phyloP scores from a whole-genome alignment of 2,113 vertebrate genomes.

The Podiceps cristatus region DNA sequence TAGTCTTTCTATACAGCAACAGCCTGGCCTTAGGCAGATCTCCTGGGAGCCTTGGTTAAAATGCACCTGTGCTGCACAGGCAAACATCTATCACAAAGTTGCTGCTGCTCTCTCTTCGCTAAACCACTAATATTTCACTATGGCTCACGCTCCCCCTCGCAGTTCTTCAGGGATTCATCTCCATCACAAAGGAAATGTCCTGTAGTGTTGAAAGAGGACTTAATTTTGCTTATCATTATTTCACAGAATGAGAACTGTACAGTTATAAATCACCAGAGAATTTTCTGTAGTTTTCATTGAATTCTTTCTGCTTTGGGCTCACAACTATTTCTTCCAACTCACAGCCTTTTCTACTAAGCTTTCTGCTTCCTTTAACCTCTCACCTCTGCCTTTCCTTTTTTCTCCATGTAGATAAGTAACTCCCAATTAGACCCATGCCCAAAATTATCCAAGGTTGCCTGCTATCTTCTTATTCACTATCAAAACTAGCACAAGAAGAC shows the following conservation, averaged over 20 bases:
- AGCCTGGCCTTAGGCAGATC: constrained; percentile 23
- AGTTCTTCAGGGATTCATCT: constrained; percentile 5
- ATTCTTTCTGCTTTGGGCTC: constrained; percentile 1
- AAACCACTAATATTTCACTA: background rate
- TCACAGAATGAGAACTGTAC: background rate
- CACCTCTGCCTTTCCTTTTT: background rate
- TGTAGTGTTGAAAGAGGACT: constrained; percentile 50
- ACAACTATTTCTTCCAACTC: background rate
- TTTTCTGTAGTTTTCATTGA: constrained; percentile 22
- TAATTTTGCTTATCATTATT: constrained; percentile 60
- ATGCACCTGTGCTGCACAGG: constrained; percentile 28
- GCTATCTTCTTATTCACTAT: background rate
- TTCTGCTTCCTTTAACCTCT: background rate
- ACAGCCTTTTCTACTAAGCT: background rate
- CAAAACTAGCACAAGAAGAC: background rate
- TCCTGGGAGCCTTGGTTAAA: constrained; percentile 1
- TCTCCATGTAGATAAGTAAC: background rate
- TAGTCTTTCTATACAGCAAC: background rate
- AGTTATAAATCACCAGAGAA: constrained; percentile 31
- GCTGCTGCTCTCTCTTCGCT: constrained; percentile 7
- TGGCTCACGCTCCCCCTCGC: background rate
- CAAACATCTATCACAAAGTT: background rate
- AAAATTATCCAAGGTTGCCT: background rate
- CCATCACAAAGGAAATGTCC: constrained; percentile 32
- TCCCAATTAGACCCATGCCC: background rate